phyloP scores from a whole-genome alignment of 2,888 invertebrate species.

The Pseudococcus viburni region DNA sequence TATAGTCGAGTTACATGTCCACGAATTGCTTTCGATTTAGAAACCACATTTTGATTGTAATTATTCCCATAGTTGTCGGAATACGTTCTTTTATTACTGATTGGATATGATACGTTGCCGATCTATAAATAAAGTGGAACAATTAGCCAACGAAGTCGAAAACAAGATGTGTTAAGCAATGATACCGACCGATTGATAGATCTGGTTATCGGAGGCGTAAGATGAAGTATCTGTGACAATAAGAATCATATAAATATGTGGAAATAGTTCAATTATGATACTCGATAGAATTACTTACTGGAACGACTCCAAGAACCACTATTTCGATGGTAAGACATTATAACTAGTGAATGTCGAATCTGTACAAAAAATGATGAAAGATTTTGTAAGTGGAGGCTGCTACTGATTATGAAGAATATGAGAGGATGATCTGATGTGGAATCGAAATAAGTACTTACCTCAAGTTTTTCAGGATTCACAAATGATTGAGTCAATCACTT shows the following conservation, averaged over 20 bases:
- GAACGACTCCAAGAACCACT: slow-evolving; percentile 39
- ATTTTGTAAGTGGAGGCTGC: background rate
- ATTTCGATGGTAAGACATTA: slow-evolving; percentile 46
- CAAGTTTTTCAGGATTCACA: too few species aligned
- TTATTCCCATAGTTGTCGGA: slow-evolving; percentile 29
- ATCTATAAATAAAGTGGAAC: background rate
- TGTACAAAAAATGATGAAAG: background rate
- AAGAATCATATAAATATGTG: background rate
- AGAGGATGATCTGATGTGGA: too few species aligned
- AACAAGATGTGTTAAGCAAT: background rate
- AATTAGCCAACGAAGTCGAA: background rate
- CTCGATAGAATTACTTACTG: background rate
- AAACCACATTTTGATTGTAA: slow-evolving; percentile 16
- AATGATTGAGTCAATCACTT: too few species aligned
- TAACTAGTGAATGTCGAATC: background rate
- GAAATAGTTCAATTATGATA: background rate
- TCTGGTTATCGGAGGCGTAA: slow-evolving; percentile 2
- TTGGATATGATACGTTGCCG: slow-evolving; percentile 25
- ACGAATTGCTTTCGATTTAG: slow-evolving; percentile 26
- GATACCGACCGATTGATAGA: slow-evolving; percentile 5
- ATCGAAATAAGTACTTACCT: too few species aligned
- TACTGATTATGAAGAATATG: background rate
- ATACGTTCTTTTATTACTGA: slow-evolving; percentile 25
- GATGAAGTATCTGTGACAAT: slow-evolving; percentile 4
- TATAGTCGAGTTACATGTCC: slow-evolving; percentile 38